Evolutionary conservation across 2,888 invertebrate species (phyloP).

Genomic region (Liodrosophila aerea): DNA sequence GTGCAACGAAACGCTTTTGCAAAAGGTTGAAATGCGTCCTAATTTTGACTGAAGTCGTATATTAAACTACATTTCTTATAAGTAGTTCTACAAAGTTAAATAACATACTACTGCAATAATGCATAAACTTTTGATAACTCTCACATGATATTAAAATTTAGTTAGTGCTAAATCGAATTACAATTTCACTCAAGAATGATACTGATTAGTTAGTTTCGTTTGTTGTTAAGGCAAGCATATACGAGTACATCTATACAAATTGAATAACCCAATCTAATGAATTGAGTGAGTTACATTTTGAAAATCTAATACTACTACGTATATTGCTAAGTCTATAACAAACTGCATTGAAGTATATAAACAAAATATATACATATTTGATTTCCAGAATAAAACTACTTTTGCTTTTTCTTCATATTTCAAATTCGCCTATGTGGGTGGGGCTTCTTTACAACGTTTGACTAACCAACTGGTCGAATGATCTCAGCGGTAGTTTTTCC

Average conservation of each 20-base stretch:
- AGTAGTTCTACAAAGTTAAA: conserved; percentile 21
- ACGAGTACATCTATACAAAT: conserved; percentile 51
- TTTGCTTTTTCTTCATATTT: too few species aligned
- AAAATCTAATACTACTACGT: conserved; percentile 2
- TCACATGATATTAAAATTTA: conserved; percentile 1
- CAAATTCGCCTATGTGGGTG: too few species aligned
- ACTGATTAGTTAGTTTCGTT: conserved; percentile 39
- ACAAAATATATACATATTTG: neutral
- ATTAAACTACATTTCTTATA: conserved; percentile 37
- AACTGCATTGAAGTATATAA: conserved; percentile 21
- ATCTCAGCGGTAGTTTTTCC: too few species aligned
- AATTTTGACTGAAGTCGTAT: conserved; percentile 70
- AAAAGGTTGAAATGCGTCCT: conserved; percentile 60
- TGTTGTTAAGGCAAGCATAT: conserved; percentile 14
- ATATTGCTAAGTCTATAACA: conserved; percentile 18
- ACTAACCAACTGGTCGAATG: too few species aligned
- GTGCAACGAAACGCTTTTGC: conserved; percentile 67
- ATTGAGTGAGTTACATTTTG: conserved; percentile 39
- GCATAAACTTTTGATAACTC: conserved; percentile 29
- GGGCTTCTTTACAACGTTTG: too few species aligned
- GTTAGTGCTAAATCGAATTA: neutral
- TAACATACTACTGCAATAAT: conserved; percentile 16
- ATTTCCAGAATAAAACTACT: too few species aligned
- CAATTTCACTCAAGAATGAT: conserved; percentile 9
- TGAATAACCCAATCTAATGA: conserved; percentile 16